Evolutionary conservation across 1,140 invertebrate genomes (phyloP).

Genomic region (Polyergus mexicanus): DNA sequence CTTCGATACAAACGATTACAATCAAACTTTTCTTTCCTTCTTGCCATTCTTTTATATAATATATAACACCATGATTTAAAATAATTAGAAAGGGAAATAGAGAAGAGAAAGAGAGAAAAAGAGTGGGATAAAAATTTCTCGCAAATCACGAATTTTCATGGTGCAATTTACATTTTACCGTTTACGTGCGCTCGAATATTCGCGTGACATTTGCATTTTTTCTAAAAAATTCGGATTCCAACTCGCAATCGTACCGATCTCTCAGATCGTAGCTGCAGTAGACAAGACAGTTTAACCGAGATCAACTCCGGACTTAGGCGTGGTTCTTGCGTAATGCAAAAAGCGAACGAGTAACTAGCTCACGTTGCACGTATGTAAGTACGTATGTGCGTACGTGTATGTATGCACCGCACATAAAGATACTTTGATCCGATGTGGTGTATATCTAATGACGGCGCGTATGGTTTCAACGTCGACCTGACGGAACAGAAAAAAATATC

Average conservation of each 20-base stretch:
- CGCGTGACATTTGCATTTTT: constrained; percentile 38
- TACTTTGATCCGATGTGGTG: constrained; percentile 8
- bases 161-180: constrained; percentile 8
- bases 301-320: constrained; percentile 81
- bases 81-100: constrained; percentile 12
- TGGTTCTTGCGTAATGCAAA: constrained; percentile 85
- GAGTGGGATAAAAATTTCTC: not conserved
- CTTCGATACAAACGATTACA: constrained; percentile 45
- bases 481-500: constrained; percentile 68
- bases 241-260: constrained; percentile 8
- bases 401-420: constrained; percentile 61
- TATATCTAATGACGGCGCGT: not conserved
- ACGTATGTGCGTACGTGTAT: constrained; percentile 3
- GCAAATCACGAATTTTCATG: constrained; percentile 18
- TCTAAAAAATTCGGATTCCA: constrained; percentile 39
- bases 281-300: constrained; percentile 74
- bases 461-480: constrained; percentile 30
- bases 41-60: not conserved
- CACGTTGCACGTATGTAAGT: constrained; percentile 66
- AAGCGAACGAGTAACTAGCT: constrained; percentile 81
- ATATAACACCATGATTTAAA: no score
- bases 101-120: not conserved
- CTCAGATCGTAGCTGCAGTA: constrained; percentile 30
- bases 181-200: not conserved
- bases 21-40: constrained; percentile 41